These are phyloP conservation scores for Alauda arvensis DNA, from an alignment of 2,797 vertebrate genomes.

Conservation along the genomic window DNA sequence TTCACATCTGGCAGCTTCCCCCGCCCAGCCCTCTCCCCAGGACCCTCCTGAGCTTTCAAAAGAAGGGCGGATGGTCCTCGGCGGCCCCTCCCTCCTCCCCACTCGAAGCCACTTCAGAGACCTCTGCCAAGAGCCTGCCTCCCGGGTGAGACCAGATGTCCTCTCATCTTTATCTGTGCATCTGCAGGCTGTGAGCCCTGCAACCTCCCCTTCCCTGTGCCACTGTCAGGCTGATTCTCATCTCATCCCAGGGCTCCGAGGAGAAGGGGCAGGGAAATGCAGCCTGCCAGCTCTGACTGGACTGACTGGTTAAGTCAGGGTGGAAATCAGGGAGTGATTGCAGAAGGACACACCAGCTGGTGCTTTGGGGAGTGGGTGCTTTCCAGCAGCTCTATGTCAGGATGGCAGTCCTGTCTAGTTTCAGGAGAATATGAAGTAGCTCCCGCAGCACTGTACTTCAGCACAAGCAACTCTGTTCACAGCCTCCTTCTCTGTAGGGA, in stretches of 20 bases:
- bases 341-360: neutral
- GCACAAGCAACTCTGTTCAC: neutral
- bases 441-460: neutral
- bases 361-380: neutral
- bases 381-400: neutral
- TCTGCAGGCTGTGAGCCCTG: slow-evolving; percentile 3
- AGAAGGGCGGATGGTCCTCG: neutral
- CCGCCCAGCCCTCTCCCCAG: neutral
- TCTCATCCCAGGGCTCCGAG: neutral
- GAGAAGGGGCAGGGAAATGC: neutral
- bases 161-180: slow-evolving; percentile 11
- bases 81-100: neutral
- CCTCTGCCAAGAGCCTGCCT: slow-evolving; percentile 3
- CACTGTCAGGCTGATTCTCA: neutral
- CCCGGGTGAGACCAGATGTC: slow-evolving; percentile 8
- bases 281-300: neutral
- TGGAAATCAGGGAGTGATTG: neutral
- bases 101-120: slow-evolving; percentile 2
- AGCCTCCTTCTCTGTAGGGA: neutral
- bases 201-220: neutral
- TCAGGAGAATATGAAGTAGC: neutral
- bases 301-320: neutral
- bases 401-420: neutral
- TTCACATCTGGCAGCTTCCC: slow-evolving; percentile 14
- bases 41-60: neutral